These are phyloP conservation scores for Scophthalmus maximus DNA, from an alignment of 2,113 vertebrate species.

Conservation along the genomic window DNA sequence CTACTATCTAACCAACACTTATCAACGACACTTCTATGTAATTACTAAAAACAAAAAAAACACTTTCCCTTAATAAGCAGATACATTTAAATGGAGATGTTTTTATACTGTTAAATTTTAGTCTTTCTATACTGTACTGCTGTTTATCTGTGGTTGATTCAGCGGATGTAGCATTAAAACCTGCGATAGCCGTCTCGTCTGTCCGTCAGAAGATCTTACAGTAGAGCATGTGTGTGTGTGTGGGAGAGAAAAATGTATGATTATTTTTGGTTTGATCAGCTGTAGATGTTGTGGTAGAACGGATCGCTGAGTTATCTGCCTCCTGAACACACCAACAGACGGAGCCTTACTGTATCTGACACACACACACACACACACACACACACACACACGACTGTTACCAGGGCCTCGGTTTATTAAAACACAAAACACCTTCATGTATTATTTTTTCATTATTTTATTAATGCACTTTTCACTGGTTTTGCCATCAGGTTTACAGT, in stretches of 20 bases:
- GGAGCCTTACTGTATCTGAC: not conserved
- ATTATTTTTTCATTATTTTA: constrained; percentile 14
- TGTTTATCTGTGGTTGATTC: constrained; percentile 64
- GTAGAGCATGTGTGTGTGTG: constrained; percentile 63
- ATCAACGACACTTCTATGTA: constrained; percentile 53
- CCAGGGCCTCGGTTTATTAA: constrained; percentile 13
- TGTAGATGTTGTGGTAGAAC: constrained; percentile 34
- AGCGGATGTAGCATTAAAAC: constrained; percentile 65
- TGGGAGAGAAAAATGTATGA: not conserved
- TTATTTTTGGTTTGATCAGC: not conserved
- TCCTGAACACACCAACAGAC: not conserved
- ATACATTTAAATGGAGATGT: constrained; percentile 52
- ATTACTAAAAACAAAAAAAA: constrained; percentile 45
- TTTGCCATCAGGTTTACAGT: not conserved
- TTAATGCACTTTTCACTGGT: not conserved
- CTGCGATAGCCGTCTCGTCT: constrained; percentile 13
- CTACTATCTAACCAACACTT: constrained; percentile 68
- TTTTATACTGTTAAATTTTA: constrained; percentile 66
- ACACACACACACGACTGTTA: constrained; percentile 22
- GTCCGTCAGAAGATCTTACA: constrained; percentile 17
- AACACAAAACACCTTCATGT: not conserved
- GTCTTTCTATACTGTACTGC: constrained; percentile 70
- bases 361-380: not conserved
- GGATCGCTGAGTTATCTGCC: constrained; percentile 17
- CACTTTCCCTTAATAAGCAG: constrained; percentile 48